These are phyloP conservation scores for Tenodera sinensis DNA, from an alignment of 2,888 invertebrate genomes.

Conservation along the genomic window DNA sequence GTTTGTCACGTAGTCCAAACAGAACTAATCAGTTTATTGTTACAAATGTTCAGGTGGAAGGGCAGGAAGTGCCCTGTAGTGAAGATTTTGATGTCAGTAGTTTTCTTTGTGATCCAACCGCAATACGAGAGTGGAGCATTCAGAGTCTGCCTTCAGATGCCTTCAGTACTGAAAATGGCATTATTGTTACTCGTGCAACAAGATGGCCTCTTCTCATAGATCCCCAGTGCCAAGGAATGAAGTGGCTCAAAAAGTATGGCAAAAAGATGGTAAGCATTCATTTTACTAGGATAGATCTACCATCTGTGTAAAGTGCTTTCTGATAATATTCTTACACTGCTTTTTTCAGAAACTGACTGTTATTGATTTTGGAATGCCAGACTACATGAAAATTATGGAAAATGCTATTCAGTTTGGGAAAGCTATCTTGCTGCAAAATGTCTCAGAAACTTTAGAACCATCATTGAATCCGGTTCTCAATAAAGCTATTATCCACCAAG, in stretches of 20 bases:
- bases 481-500: slow-evolving; percentile 67
- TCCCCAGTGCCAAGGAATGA: slow-evolving; percentile 84
- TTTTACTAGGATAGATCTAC: too few species aligned
- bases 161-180: slow-evolving; percentile 89
- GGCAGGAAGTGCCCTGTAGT: slow-evolving; percentile 64
- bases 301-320: too few species aligned
- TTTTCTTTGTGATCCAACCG: slow-evolving; percentile 76
- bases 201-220: slow-evolving; percentile 87
- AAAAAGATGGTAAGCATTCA: slow-evolving; percentile 47
- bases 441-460: slow-evolving; percentile 75
- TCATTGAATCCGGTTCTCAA: slow-evolving; percentile 75
- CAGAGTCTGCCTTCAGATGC: slow-evolving; percentile 84
- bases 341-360: slow-evolving; percentile 51
- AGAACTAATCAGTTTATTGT: background rate
- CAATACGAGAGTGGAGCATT: slow-evolving; percentile 82
- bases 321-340: background rate
- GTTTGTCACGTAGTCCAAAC: too few species aligned
- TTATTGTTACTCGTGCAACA: slow-evolving; percentile 74
- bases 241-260: slow-evolving; percentile 84
- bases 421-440: slow-evolving; percentile 78
- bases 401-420: slow-evolving; percentile 64
- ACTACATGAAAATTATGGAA: slow-evolving; percentile 72
- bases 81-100: slow-evolving; percentile 64
- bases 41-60: slow-evolving; percentile 47
- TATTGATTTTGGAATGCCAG: slow-evolving; percentile 75